These are phyloP conservation scores for Olivierus martensii DNA, from an alignment of 1,140 invertebrate species.

Conservation along the genomic window DNA sequence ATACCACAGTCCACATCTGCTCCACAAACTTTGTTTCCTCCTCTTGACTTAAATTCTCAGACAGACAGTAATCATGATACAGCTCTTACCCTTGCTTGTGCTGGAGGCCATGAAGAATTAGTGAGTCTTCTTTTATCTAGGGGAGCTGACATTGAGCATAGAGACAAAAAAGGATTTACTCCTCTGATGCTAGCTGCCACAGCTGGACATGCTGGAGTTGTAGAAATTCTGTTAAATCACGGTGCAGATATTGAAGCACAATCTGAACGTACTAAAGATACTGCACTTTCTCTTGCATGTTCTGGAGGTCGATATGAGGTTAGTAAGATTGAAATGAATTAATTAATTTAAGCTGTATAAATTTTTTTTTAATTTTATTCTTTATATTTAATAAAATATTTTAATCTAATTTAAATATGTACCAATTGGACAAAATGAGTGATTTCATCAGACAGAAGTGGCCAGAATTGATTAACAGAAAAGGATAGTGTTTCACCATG, in stretches of 20 bases:
- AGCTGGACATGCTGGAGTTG: slow-evolving; percentile 76
- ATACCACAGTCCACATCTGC: slow-evolving; percentile 6
- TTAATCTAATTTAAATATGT: no score
- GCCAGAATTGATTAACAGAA: no score
- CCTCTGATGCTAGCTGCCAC: slow-evolving; percentile 94
- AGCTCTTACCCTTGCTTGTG: slow-evolving; percentile 89
- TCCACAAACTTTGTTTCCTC: slow-evolving; percentile 14
- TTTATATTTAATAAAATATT: neutral
- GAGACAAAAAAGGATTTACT: slow-evolving; percentile 98
- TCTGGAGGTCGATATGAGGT: slow-evolving; percentile 87
- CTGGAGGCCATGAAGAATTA: slow-evolving; percentile 90
- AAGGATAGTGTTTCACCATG: no score
- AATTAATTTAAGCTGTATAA: no score
- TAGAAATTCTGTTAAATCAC: slow-evolving; percentile 83
- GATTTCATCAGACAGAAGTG: no score
- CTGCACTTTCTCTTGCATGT: slow-evolving; percentile 91
- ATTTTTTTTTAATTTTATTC: neutral
- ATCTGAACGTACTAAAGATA: slow-evolving; percentile 97
- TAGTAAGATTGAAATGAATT: neutral
- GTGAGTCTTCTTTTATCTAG: slow-evolving; percentile 78
- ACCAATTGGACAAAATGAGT: no score
- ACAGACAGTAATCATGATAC: slow-evolving; percentile 98
- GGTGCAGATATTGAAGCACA: slow-evolving; percentile 94
- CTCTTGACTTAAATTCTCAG: slow-evolving; percentile 77
- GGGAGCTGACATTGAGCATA: slow-evolving; percentile 89